phyloP scores from a whole-genome alignment of 2,888 invertebrate species.

The Eumacrocentrus americanus region DNA sequence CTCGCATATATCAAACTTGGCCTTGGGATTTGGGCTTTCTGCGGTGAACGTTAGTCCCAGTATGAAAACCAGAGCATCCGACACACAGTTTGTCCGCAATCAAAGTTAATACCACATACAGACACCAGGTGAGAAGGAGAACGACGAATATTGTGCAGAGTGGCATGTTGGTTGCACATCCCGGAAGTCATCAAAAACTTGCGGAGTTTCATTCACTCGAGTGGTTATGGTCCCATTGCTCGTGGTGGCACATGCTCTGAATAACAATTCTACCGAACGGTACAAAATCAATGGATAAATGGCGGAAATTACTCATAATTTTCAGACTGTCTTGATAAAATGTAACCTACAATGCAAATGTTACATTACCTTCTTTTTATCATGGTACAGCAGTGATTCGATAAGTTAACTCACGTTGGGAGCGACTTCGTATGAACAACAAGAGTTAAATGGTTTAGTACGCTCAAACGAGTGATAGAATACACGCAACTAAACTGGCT shows the following conservation, averaged over 20 bases:
- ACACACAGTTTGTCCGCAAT: constrained; percentile 31
- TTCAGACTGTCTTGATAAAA: too few species aligned
- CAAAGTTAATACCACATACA: constrained; percentile 35
- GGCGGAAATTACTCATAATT: too few species aligned
- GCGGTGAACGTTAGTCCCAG: constrained; percentile 13
- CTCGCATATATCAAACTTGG: neutral
- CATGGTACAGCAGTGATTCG: too few species aligned
- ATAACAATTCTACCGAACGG: constrained; percentile 2
- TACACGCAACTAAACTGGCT: constrained; percentile 15
- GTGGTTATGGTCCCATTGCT: neutral
- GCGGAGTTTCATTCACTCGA: constrained; percentile 15
- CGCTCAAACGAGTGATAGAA: neutral
- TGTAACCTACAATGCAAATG: too few species aligned
- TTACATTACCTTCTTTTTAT: too few species aligned
- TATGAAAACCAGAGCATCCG: too few species aligned
- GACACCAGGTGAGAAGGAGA: constrained; percentile 13
- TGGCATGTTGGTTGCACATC: constrained; percentile 17
- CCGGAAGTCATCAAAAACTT: constrained; percentile 50
- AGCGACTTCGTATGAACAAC: neutral
- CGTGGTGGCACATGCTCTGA: constrained; percentile 14
- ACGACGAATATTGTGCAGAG: constrained; percentile 1
- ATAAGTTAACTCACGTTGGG: neutral
- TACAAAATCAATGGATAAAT: constrained; percentile 4
- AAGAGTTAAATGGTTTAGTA: constrained; percentile 16
- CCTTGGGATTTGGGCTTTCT: constrained; percentile 22